Conservation (phyloP, 2,113 vertebrate species). For the Leptocoma aspasia region DNA sequence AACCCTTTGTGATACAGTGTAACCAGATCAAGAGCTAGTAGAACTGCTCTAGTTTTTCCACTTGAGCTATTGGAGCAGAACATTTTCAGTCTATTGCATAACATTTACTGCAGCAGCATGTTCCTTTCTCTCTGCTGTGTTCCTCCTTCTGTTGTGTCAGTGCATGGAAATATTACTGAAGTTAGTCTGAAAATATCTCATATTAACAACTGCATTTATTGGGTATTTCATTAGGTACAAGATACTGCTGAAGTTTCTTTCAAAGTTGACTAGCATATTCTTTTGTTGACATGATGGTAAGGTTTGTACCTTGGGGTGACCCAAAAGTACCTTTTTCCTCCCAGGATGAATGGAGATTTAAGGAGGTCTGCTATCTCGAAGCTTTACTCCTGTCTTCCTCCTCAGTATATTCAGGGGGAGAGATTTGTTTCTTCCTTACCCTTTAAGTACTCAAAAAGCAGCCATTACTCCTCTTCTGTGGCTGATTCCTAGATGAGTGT, state of each 20-base stretch:
- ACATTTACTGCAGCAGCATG: not conserved
- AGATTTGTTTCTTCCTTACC: not conserved
- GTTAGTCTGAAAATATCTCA: not conserved
- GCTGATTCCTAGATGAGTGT: not conserved
- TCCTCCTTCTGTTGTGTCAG: not conserved
- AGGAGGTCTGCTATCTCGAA: not conserved
- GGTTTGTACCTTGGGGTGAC: not conserved
- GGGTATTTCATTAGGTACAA: not conserved
- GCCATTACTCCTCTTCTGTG: not conserved
- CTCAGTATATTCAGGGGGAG: not conserved
- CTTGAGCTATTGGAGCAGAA: not conserved
- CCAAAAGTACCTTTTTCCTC: not conserved
- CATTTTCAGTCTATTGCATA: not conserved
- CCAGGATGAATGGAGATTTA: not conserved
- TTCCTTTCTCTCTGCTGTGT: not conserved
- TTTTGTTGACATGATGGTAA: not conserved
- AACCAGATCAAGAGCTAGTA: not conserved
- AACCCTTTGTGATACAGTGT: not conserved
- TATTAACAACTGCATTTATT: not conserved
- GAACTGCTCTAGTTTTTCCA: constrained; percentile 2
- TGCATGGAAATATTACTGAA: not conserved
- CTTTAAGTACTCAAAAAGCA: not conserved
- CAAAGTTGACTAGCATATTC: not conserved
- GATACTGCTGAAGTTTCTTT: not conserved
- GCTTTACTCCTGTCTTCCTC: not conserved